phyloP scores from a whole-genome alignment of 2,797 vertebrate genomes.

The Megalops cyprinoides region DNA sequence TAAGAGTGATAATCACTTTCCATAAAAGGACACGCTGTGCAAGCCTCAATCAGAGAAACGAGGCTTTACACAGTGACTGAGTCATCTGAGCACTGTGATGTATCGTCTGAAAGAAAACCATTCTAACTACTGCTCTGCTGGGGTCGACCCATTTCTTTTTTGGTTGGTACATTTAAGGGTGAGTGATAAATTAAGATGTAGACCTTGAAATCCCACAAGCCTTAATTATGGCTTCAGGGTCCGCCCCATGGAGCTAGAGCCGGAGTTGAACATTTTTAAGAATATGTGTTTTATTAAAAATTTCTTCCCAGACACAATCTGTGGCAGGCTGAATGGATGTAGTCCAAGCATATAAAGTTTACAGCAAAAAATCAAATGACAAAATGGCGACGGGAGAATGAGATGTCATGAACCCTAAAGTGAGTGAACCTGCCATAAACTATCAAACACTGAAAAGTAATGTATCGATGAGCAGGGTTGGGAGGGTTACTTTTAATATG shows the following conservation, averaged over 20 bases:
- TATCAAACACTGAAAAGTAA: background rate
- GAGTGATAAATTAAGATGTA: background rate
- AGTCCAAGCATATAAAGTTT: background rate
- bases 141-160: too few relatives aligned
- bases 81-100: too few relatives aligned
- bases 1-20: background rate
- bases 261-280: background rate
- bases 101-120: too few relatives aligned
- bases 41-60: background rate
- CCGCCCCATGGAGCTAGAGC: too few relatives aligned
- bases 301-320: background rate
- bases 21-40: background rate
- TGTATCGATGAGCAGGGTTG: too few relatives aligned
- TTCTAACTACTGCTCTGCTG: too few relatives aligned
- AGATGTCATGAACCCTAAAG: background rate
- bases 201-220: background rate
- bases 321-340: background rate
- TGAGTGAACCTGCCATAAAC: background rate
- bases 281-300: background rate
- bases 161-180: background rate
- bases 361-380: slow-evolving; percentile 1
- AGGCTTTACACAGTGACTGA: background rate
- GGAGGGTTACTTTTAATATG: too few relatives aligned
- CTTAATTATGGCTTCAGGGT: background rate
- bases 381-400: background rate